phyloP scores from a whole-genome alignment of 2,888 invertebrate genomes.

The Galeruca laticollis region DNA sequence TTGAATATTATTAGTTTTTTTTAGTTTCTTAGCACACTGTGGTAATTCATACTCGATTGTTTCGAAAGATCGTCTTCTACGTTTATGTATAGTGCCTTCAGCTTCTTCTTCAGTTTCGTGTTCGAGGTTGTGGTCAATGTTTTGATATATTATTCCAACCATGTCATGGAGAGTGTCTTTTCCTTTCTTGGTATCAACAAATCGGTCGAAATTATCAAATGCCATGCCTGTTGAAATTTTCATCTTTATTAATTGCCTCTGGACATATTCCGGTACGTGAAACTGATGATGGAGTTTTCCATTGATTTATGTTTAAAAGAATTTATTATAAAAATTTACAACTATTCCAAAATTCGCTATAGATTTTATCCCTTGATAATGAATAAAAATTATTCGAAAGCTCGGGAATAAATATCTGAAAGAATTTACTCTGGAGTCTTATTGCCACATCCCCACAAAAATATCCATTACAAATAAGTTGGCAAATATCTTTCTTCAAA shows the following conservation, averaged over 20 bases:
- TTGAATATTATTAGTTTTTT: no score
- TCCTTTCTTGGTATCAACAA: constrained; percentile 50
- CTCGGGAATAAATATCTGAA: no score
- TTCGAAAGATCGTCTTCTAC: background rate
- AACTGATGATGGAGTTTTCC: no score
- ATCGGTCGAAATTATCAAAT: constrained; percentile 55
- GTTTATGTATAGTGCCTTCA: background rate
- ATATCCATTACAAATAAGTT: no score
- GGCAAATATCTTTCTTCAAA: no score
- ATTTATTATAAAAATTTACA: no score
- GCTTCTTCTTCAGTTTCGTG: background rate
- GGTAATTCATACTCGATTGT: background rate
- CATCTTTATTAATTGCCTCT: constrained; percentile 22
- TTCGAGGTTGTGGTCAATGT: background rate
- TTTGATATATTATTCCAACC: constrained; percentile 36
- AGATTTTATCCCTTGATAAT: no score
- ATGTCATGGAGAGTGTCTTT: constrained; percentile 53
- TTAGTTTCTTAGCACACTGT: background rate
- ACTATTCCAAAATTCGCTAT: no score
- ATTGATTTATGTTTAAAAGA: no score
- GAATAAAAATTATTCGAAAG: no score
- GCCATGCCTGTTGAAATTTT: constrained; percentile 42
- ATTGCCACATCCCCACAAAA: no score
- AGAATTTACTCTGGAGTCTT: no score
- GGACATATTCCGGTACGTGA: constrained; percentile 30